Evolutionary conservation across 2,113 vertebrate genomes (phyloP), one percentile per base, ranked within the genome.

Genomic region (Percopsis transmontana): DNA sequence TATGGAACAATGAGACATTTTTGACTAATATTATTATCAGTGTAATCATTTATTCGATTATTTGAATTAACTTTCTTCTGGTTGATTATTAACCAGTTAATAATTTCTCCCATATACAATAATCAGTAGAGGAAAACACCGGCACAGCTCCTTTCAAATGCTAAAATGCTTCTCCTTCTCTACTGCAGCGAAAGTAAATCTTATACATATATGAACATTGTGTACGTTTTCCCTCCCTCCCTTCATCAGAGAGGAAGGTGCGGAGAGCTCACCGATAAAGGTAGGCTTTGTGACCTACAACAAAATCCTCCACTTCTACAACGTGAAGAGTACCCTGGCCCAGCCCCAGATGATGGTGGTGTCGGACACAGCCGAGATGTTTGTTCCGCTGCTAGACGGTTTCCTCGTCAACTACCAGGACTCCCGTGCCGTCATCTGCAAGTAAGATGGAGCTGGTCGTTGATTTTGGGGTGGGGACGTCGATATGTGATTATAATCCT

Each of bases 281-380:
- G 96, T 98, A 27, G 97, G 96, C 62, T 99, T 99, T 45, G 94
- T 97, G 80, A 96, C 97, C 41, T 99, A 98, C 2, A 94, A 97
- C 91, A 98, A 97, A 84, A 91, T 96, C 66, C 94, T 99, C 3
- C 97, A 98, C 72, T 99, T 98, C 92, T 99, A 97, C 79, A 98
- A 98, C 5, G 94, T 98, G 15, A 97, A 98, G 85, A 95, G 95
- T 66, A 92, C 92, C 20, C 77, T 99, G 88, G 96, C 96, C 50
- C 97, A 98, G 88, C 96, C 97, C 1, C 97, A 98, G 92, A 99
- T 98, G 97, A 95, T 98, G 96, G 95, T 99, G 81, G 96, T 99
- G 57, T 97, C 97, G 0, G 97, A 98, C 33, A 91, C 96, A 1
- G 87, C 92, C 0, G 97, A 99, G 81, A 94, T 98, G 89, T 99